These are phyloP conservation scores for Crematogaster levior DNA, from an alignment of 2,888 invertebrate species.

Conservation along the genomic window DNA sequence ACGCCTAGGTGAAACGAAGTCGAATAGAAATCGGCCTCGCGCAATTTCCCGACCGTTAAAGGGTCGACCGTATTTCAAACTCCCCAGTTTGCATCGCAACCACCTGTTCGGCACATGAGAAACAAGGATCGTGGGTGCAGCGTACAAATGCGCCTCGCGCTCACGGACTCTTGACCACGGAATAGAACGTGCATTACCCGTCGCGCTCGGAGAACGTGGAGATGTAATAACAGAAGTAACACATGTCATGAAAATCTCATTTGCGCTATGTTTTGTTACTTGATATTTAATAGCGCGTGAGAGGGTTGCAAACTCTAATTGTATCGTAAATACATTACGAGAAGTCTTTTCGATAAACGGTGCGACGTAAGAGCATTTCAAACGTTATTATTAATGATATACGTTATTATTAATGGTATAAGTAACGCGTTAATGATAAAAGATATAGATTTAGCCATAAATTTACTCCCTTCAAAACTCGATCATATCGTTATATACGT, in stretches of 20 bases:
- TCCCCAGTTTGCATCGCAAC: constrained; percentile 27
- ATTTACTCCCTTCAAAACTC: not conserved
- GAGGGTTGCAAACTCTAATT: not conserved
- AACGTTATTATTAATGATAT: too few species aligned
- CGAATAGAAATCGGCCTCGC: not conserved
- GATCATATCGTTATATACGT: not conserved
- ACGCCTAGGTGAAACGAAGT: constrained; percentile 8
- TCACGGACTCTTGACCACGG: not conserved
- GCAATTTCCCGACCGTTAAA: constrained; percentile 24
- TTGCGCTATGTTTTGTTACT: not conserved
- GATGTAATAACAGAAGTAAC: constrained; percentile 25
- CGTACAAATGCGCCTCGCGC: constrained; percentile 4
- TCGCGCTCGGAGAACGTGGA: constrained; percentile 27
- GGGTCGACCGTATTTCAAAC: constrained; percentile 31
- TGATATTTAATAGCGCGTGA: not conserved
- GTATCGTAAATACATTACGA: not conserved
- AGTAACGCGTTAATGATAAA: not conserved
- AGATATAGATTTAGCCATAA: not conserved
- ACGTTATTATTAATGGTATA: too few species aligned
- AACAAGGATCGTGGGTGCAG: constrained; percentile 19
- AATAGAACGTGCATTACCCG: not conserved
- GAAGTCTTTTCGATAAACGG: not conserved
- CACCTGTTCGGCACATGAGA: constrained; percentile 59
- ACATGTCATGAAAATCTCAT: not conserved
- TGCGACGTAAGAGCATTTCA: too few species aligned